Conservation (phyloP, 1,140 invertebrate species). For the Scaptomyza hsui region DNA sequence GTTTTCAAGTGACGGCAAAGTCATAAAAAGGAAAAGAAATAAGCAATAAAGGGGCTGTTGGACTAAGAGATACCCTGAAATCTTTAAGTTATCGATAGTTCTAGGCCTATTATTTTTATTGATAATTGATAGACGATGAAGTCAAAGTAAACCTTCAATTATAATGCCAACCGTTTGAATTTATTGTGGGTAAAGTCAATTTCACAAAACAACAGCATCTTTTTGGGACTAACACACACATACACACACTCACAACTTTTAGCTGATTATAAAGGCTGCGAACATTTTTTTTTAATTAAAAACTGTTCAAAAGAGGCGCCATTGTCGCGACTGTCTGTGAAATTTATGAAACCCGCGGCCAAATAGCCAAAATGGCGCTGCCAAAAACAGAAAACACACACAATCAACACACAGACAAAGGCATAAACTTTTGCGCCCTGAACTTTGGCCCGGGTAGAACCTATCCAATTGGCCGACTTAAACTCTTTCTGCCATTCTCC, state of each 20-base stretch:
- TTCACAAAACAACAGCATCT: conserved; percentile 42
- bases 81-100: not conserved
- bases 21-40: conserved; percentile 50
- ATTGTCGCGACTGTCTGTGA: conserved; percentile 46
- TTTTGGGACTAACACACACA: conserved; percentile 14
- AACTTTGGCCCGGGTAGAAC: conserved; percentile 12
- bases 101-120: no score
- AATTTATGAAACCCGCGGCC: conserved; percentile 60
- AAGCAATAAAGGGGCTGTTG: not conserved
- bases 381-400: conserved; percentile 26
- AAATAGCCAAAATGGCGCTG: conserved; percentile 40
- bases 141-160: no score
- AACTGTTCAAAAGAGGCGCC: conserved; percentile 69
- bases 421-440: conserved; percentile 18
- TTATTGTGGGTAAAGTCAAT: conserved; percentile 51
- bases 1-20: conserved; percentile 67
- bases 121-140: no score
- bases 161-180: no score
- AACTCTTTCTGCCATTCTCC: not conserved
- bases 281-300: conserved; percentile 69
- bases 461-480: conserved; percentile 30
- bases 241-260: conserved; percentile 3
- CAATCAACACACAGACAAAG: conserved; percentile 29
- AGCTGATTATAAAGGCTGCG: conserved; percentile 58
- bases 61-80: not conserved